Evolutionary conservation across 2,888 invertebrate species (phyloP).

Genomic region (Aphrophora alni): DNA sequence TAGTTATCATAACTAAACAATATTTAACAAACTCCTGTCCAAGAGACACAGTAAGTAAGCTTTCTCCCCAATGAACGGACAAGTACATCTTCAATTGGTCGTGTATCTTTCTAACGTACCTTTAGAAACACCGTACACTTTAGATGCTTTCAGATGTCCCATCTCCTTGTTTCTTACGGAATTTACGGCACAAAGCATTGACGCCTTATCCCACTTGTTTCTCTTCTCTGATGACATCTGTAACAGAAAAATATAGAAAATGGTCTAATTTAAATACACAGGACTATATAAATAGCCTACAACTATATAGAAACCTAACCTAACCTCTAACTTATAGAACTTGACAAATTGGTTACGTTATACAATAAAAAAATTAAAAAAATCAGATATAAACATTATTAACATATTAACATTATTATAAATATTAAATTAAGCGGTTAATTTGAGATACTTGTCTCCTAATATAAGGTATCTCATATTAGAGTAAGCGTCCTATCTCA

Average conservation of each 20-base stretch:
- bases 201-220: constrained; percentile 7
- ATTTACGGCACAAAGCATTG: constrained; percentile 25
- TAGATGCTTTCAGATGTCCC: constrained; percentile 30
- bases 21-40: constrained; percentile 31
- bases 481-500: background rate
- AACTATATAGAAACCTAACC: no score
- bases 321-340: no score
- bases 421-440: no score
- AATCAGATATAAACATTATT: no score
- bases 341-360: no score
- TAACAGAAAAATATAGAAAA: background rate
- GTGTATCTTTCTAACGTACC: constrained; percentile 19
- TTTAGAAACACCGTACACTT: constrained; percentile 25
- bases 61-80: constrained; percentile 7
- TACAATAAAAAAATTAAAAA: no score
- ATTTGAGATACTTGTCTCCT: background rate
- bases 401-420: no score
- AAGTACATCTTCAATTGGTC: constrained; percentile 9
- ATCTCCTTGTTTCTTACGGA: constrained; percentile 27
- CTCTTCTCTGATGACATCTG: background rate
- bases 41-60: constrained; percentile 20
- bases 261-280: background rate
- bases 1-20: constrained; percentile 15
- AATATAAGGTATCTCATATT: background rate
- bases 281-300: no score